These are phyloP conservation scores for Papilio protenor DNA, from an alignment of 2,888 invertebrate genomes.

Conservation along the genomic window DNA sequence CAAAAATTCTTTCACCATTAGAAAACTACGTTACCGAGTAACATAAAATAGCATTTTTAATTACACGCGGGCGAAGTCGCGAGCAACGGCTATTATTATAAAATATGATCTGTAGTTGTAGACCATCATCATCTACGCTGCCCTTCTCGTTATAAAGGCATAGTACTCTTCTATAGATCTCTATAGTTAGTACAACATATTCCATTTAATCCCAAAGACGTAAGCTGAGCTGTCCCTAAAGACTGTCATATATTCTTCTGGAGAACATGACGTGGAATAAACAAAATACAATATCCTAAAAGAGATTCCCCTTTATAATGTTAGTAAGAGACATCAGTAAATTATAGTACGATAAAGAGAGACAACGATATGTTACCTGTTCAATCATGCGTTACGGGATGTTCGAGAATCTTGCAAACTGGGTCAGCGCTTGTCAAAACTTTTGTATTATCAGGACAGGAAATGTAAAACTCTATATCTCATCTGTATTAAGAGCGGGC, in stretches of 20 bases:
- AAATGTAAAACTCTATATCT: not conserved
- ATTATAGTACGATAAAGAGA: constrained; percentile 6
- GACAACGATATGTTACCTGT: constrained; percentile 27
- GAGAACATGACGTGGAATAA: not conserved
- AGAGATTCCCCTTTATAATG: not conserved
- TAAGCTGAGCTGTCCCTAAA: not conserved
- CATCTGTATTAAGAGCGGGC: not conserved
- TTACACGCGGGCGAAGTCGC: too few species aligned
- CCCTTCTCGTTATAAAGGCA: too few species aligned
- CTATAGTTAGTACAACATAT: not conserved
- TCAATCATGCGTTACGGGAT: constrained; percentile 34
- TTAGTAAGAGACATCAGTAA: not conserved
- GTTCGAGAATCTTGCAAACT: constrained; percentile 31
- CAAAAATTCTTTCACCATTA: too few species aligned
- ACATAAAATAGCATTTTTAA: too few species aligned
- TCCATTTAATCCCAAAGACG: not conserved
- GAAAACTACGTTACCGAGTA: too few species aligned
- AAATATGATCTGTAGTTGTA: too few species aligned
- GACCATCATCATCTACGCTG: too few species aligned
- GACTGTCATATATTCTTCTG: not conserved
- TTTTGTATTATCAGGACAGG: constrained; percentile 18
- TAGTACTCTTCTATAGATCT: too few species aligned
- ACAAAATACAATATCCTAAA: constrained; percentile 1
- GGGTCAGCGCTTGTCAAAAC: constrained; percentile 37
- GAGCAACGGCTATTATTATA: too few species aligned